A percentile compares a stretch with the other conserved stretches of the same genome.
phyloP scores from a whole-genome alignment of 2,797 vertebrate genomes.

The Alca torda region DNA sequence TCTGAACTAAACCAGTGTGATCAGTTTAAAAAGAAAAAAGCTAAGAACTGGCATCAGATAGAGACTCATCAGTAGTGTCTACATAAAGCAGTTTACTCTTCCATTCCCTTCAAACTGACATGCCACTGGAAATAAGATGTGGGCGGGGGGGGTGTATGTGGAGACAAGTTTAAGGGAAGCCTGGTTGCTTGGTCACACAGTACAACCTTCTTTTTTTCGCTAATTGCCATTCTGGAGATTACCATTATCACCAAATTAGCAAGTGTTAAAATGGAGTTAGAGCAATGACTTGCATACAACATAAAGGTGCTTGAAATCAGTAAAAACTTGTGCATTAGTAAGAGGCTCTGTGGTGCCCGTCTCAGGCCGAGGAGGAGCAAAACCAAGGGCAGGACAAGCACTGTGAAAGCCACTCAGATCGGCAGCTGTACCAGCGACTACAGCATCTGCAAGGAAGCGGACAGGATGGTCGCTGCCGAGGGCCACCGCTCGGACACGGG shows the following conservation, averaged over 20 bases:
- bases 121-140: not conserved
- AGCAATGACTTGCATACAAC: constrained; percentile 33
- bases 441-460: not conserved
- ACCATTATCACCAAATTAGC: constrained; percentile 42
- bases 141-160: not conserved
- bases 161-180: constrained; percentile 37
- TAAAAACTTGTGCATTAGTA: not conserved
- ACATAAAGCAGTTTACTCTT: constrained; percentile 54
- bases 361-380: not conserved
- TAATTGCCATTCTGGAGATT: constrained; percentile 65
- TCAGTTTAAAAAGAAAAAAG: constrained; percentile 37
- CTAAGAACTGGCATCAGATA: constrained; percentile 34
- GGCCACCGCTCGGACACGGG: fast-evolving
- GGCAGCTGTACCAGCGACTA: fast-evolving
- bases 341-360: not conserved
- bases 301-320: constrained; percentile 52
- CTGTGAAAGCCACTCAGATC: not conserved
- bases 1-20: not conserved
- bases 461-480: fast-evolving
- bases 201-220: constrained; percentile 59
- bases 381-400: not conserved
- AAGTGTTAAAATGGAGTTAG: constrained; percentile 31
- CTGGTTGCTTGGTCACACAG: constrained; percentile 53
- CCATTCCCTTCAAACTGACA: constrained; percentile 12
- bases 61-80: constrained; percentile 9